Conservation (phyloP, 2,888 invertebrate genomes). For the Oscheius sp. region DNA sequence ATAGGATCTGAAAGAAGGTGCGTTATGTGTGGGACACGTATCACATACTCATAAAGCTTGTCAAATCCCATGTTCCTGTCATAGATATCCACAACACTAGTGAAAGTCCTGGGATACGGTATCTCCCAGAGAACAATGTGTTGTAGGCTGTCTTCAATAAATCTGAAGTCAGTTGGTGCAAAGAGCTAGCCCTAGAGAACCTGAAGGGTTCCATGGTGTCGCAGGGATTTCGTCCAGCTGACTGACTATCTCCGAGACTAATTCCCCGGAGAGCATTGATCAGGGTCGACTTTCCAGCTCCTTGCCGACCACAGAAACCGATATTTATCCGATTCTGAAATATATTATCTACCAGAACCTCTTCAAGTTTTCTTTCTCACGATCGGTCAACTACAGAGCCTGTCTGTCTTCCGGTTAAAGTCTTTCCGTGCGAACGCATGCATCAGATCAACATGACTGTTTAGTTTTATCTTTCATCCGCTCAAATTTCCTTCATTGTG, state of each 20-base stretch:
- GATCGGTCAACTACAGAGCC: no score
- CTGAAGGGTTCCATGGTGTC: constrained; percentile 61
- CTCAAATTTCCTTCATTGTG: no score
- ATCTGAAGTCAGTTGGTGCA: constrained; percentile 36
- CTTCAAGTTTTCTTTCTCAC: neutral
- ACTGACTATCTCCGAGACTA: constrained; percentile 51
- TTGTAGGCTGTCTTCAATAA: constrained; percentile 57
- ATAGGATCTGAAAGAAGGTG: constrained; percentile 44
- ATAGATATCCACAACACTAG: constrained; percentile 51
- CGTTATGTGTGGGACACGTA: neutral
- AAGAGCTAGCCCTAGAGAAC: constrained; percentile 6
- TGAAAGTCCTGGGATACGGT: constrained; percentile 56
- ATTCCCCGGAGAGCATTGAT: constrained; percentile 58
- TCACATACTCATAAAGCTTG: constrained; percentile 56
- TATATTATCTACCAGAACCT: neutral
- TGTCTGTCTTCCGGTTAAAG: no score
- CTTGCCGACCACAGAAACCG: constrained; percentile 56
- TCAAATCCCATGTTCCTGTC: constrained; percentile 62
- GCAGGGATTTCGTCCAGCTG: constrained; percentile 53
- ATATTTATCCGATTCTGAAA: constrained; percentile 53
- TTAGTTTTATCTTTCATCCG: no score
- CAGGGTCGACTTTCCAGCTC: constrained; percentile 56
- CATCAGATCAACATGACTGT: no score
- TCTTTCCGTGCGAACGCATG: no score
- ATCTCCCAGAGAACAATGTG: constrained; percentile 60